Percentiles rank a stretch among this genome's conserved stretches.
Conservation (phyloP, 1,140 invertebrate genomes). For the Eriosoma lanigerum region DNA sequence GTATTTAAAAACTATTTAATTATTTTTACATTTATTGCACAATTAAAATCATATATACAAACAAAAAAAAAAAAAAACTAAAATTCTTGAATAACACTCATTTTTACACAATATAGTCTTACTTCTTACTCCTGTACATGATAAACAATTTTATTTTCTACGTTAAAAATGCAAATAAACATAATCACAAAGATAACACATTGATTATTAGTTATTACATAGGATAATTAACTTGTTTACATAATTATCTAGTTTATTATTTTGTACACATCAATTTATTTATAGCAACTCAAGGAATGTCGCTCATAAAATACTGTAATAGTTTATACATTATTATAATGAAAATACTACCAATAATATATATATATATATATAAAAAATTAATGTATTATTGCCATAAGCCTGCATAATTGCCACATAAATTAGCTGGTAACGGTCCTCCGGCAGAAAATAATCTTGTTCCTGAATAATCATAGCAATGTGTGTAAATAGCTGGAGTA, state of each 20-base stretch:
- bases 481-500: constrained; percentile 92
- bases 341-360: constrained; percentile 8
- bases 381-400: constrained; percentile 66
- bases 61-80: background rate
- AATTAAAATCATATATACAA: background rate
- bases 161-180: no score
- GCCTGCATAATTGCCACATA: constrained; percentile 83
- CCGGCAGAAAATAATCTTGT: constrained; percentile 91
- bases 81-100: constrained; percentile 14
- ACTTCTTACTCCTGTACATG: constrained; percentile 38
- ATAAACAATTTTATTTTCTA: background rate
- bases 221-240: background rate
- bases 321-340: background rate
- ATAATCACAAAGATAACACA: constrained; percentile 1
- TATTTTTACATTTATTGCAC: background rate
- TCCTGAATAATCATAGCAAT: constrained; percentile 90
- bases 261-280: background rate
- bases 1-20: background rate
- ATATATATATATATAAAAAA: no score
- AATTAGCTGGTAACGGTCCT: constrained; percentile 84
- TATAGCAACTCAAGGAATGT: background rate
- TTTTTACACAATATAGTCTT: constrained; percentile 6
- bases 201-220: background rate
- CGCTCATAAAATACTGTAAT: constrained; percentile 1
- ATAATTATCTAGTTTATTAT: background rate